These are phyloP conservation scores for Drosophila emarginata DNA, from an alignment of 2,888 invertebrate species.

Conservation along the genomic window DNA sequence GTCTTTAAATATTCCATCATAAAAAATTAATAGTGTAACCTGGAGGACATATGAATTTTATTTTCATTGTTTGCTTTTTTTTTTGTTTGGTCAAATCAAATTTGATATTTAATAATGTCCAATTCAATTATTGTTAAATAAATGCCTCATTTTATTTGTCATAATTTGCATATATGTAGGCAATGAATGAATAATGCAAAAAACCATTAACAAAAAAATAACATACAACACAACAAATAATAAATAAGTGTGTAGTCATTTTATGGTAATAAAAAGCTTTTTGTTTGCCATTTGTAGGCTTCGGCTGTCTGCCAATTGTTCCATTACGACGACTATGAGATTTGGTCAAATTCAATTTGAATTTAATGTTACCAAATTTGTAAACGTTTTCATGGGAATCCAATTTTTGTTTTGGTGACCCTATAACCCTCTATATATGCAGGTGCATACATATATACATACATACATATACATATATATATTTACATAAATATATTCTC, in stretches of 20 bases:
- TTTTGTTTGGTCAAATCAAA: background rate
- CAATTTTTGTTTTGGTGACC: background rate
- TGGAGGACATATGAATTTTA: background rate
- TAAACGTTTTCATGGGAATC: background rate
- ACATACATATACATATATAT: too few species aligned
- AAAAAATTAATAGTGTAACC: too few species aligned
- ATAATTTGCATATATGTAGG: conserved; percentile 27
- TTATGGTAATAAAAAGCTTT: conserved; percentile 74
- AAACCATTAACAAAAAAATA: conserved; percentile 18
- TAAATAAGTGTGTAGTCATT: conserved; percentile 5
- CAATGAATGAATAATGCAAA: conserved; percentile 28
- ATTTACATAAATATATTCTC: too few species aligned
- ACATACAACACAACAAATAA: background rate
- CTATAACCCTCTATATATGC: background rate
- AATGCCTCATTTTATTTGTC: conserved; percentile 41
- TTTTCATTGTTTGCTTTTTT: background rate
- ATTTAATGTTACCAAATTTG: conserved; percentile 8
- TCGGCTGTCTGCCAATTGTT: conserved; percentile 31
- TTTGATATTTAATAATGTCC: conserved; percentile 6
- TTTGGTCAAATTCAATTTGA: conserved; percentile 72
- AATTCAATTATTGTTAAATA: conserved; percentile 17
- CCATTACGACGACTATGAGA: conserved; percentile 65
- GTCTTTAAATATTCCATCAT: too few species aligned
- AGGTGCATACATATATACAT: too few species aligned
- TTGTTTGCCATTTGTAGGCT: conserved; percentile 45